Evolutionary conservation across 1,140 invertebrate genomes (phyloP).

Genomic region (Drosophila simulans): DNA sequence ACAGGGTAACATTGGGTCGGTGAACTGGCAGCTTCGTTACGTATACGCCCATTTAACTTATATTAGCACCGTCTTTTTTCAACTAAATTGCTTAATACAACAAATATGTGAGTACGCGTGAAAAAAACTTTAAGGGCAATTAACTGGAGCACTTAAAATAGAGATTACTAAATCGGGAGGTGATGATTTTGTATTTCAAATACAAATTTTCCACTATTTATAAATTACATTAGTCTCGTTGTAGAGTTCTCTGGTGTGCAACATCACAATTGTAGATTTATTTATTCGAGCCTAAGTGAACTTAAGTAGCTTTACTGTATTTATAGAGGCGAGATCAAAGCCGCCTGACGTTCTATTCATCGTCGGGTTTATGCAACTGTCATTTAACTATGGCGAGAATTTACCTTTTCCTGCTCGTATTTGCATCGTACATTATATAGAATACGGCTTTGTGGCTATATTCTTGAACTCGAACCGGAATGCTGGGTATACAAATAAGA

Average conservation of each 20-base stretch:
- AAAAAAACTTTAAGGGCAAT: constrained; percentile 12
- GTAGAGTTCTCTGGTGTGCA: background rate
- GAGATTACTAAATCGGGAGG: constrained; percentile 3
- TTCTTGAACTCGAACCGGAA: constrained; percentile 31
- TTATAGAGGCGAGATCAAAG: constrained; percentile 22
- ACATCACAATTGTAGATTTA: background rate
- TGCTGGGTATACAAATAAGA: constrained; percentile 2
- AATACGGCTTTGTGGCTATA: constrained; percentile 8
- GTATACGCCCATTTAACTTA: constrained; percentile 17
- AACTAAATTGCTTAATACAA: constrained; percentile 32
- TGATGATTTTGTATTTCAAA: background rate
- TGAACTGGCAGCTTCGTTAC: background rate
- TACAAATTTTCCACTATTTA: background rate
- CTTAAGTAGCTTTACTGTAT: constrained; percentile 22
- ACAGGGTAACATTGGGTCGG: constrained; percentile 4
- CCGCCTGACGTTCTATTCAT: constrained; percentile 25
- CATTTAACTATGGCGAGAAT: constrained; percentile 11
- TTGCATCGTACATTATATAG: constrained; percentile 7
- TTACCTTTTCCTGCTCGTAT: constrained; percentile 27
- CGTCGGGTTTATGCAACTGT: constrained; percentile 40
- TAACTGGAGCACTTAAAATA: constrained; percentile 22
- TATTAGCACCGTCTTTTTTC: constrained; percentile 12
- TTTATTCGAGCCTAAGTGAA: constrained; percentile 22
- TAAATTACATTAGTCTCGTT: background rate
- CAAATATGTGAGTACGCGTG: constrained; percentile 33